A percentile compares a stretch with the other conserved stretches of the same genome.
Conservation (phyloP, 2,113 vertebrate genomes). For the Siniperca chuatsi region DNA sequence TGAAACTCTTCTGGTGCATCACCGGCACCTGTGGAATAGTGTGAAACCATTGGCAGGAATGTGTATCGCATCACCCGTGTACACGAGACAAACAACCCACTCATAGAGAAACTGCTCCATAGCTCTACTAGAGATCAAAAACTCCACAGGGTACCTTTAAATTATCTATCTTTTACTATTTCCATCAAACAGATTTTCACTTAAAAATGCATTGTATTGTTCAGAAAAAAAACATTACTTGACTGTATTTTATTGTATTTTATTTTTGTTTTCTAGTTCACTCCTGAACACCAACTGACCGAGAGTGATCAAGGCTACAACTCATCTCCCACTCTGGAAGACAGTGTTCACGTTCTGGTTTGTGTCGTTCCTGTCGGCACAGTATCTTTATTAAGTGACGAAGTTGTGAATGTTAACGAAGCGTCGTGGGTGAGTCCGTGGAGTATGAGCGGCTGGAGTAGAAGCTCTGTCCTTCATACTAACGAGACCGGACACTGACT, state of each 20-base stretch:
- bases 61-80: not conserved
- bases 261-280: constrained; percentile 42
- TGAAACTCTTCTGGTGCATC: too few relatives aligned
- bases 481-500: too few relatives aligned
- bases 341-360: constrained; percentile 54
- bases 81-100: not conserved
- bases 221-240: not conserved
- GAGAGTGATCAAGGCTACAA: not conserved
- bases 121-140: too few relatives aligned
- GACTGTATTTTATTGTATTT: not conserved
- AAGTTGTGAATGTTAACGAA: not conserved
- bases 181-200: too few relatives aligned
- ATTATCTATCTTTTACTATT: too few relatives aligned
- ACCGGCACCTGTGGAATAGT: too few relatives aligned
- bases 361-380: constrained; percentile 16
- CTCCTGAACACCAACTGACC: rapidly evolving
- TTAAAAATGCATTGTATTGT: not conserved
- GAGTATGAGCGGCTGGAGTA: too few relatives aligned
- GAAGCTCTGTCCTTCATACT: too few relatives aligned
- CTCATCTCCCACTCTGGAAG: not conserved
- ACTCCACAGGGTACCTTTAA: too few relatives aligned
- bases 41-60: not conserved
- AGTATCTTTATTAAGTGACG: rapidly evolving
- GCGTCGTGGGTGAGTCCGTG: too few relatives aligned
- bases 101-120: not conserved